Base-by-base conservation (phyloP, 2,888 invertebrate genomes). In the Gastracanthus pulcherrimus region DNA sequence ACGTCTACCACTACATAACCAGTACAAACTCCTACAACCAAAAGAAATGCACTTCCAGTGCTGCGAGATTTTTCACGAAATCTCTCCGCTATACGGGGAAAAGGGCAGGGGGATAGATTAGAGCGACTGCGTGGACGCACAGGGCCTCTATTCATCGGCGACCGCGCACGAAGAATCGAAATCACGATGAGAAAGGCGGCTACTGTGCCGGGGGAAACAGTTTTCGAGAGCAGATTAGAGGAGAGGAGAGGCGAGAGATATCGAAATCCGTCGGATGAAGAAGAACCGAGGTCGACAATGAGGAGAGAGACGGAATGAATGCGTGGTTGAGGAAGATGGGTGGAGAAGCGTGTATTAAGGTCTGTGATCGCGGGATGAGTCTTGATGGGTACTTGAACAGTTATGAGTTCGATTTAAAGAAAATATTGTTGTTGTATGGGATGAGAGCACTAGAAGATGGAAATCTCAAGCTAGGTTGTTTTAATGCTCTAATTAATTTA, bases 131-230 rank as follows among this genome's bases (percentile, higher is more conserved):
- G 60, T 51, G 9, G 2, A 13, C 13, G 45, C 36, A 80, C 69
- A 80, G 51, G 34, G 29, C 3, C 45, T 19, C 29, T 48, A 80
- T 75, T 75, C 74, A 74, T 80, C 48, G 26, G 7, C 16, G 13
- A n/a, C n/a, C n/a, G n/a, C n/a, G n/a, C n/a, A n/a, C n/a, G 51
- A 48, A 36, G 45, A 66, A 69, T 80, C 67, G 45, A 79, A 74
- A 79, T 58, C 26, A 11, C 29, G 34, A 72, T 66, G 67, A 79
- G 66, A 79, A 72, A 72, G 58, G n/a, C 55, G 5, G 19, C 66
- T 58, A 58, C 67, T 80, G 79, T 74, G 36, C n/a, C n/a, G n/a
- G n/a, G n/a, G 36, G 7, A 23, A 26, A 13, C n/a, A 29, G 29
- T 4, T 23, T 70, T 38, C 67, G 36, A 34, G 45, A 11, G 64